Evolutionary conservation across 2,888 invertebrate genomes (phyloP), one percentile per base, ranked within the genome.

Genomic region (Ophion costatus): DNA sequence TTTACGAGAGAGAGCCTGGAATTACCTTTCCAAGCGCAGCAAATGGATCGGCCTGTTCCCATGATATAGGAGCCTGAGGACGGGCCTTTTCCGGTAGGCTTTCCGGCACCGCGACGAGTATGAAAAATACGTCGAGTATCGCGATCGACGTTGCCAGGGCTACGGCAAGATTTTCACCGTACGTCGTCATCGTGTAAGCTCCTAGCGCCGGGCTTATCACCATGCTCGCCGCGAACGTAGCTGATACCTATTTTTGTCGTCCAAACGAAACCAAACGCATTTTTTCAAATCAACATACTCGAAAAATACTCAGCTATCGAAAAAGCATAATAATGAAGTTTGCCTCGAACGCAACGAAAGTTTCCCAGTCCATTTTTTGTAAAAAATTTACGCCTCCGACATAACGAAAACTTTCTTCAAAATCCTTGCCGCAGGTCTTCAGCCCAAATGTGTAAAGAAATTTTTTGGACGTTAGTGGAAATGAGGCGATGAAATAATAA

Each of bases 21-120:
- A 14, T 61, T 75, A 96, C 97, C 88, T 93, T 94, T 87, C 93
- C 93, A 80, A 94, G 90, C 70, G 93, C 93, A 63, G 98, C 96
- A 94, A 99, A 99, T 5, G 99, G 99, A 95, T 99, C 99, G 3
- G 99, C 99, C 94, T 98, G 98, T 94, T 99, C 99, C 98, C 98
- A 99, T 90, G 98, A 98, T 91, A 98, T 98, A 70, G 98, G 97
- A 38, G 97, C 97, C 80, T 93, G 93, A 82, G 95, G 95, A 83
- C 96, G 94, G 87, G 97, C 96, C 94, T 99, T 99, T 94, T 99
- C 98, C 38, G 99, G 98, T 90, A 99, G 95, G 91, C 99, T 99
- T 95, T 99, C 99, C 38, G 99, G 99, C 90, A 99, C 99, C 79
- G 98, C 98, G 77, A 99, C 98, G 93, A 99, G 96, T 90, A 99